Evolutionary conservation across 2,888 invertebrate genomes (phyloP).

Genomic region (Cremastinae sp.): DNA sequence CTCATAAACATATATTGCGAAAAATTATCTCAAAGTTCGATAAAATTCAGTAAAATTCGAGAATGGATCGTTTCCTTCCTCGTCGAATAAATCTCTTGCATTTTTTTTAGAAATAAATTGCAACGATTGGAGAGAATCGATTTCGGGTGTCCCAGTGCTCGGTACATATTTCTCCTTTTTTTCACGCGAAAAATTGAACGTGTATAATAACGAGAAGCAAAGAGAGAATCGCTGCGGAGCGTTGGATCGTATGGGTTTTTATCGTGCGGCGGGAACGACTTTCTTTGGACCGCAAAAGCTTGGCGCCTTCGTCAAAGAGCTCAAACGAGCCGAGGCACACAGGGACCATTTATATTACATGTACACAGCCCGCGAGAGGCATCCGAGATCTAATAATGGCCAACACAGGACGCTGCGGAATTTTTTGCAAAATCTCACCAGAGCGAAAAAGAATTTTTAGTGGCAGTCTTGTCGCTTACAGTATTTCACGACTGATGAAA

Average conservation of each 20-base stretch:
- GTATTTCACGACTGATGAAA: slow-evolving; percentile 10
- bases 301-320: slow-evolving; percentile 41
- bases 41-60: too few species aligned
- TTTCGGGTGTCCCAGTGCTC: too few species aligned
- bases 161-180: too few species aligned
- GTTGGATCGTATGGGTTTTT: slow-evolving; percentile 17
- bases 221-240: slow-evolving; percentile 5
- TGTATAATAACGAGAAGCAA: neutral
- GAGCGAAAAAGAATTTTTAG: slow-evolving; percentile 8
- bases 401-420: neutral
- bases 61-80: too few species aligned
- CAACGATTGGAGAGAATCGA: too few species aligned
- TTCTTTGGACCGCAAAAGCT: slow-evolving; percentile 27
- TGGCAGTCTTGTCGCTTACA: slow-evolving; percentile 12
- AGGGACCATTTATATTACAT: slow-evolving; percentile 16
- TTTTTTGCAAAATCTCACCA: neutral
- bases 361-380: slow-evolving; percentile 2
- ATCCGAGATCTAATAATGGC: slow-evolving; percentile 41
- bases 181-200: too few species aligned
- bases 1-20: too few species aligned
- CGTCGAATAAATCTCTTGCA: too few species aligned
- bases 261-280: slow-evolving; percentile 33
- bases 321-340: slow-evolving; percentile 31
- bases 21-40: too few species aligned
- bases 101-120: too few species aligned